Evolutionary conservation across 2,888 invertebrate species (phyloP), one percentile per base, ranked within the genome.

Genomic region (Leuctra nigra): DNA sequence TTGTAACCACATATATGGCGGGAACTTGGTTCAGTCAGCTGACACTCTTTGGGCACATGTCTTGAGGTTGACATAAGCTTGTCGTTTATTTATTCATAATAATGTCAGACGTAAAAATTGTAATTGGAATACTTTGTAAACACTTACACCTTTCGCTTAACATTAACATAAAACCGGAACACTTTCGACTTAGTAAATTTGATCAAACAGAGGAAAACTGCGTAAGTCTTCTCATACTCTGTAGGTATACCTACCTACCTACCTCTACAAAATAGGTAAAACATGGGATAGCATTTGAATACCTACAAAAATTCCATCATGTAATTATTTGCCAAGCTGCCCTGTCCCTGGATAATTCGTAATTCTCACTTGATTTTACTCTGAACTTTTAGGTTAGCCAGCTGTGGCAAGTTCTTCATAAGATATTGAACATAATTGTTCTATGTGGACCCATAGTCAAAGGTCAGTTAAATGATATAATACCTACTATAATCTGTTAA

Each of bases 121-220:
- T 67, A 16, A 66, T 73, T n/a, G 63, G 64, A n/a, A 44, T 68
- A 4, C 61, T 74, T 29, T 73, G 72, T 53, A 69, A 69, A 46
- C 66, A 69, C 66, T 63, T 74, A 33, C 68, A 66, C 59, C 61
- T 64, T 24, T 64, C 69, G 0, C 64, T 67, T 52, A 63, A 65
- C 18, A 61, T 67, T 9, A 29, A 64, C 9, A 61, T 72, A 18
- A 69, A 68, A 59, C 67, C 72, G 0, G 72, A 73, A 60, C 64
- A 69, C 58, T 71, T 73, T 54, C 64, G 69, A 62, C 57, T 67
- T 23, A 69, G 71, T 2, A 73, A 73, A 61, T 69, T 66, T 48
- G 65, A 71, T 57, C 62, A 66, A 60, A 59, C 59, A 6, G 65
- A 66, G 2, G 62, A 68, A 6, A 63, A 67, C 56, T 63, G 64